phyloP scores from a whole-genome alignment of 2,888 invertebrate species.

The Podabrus alpinus region DNA sequence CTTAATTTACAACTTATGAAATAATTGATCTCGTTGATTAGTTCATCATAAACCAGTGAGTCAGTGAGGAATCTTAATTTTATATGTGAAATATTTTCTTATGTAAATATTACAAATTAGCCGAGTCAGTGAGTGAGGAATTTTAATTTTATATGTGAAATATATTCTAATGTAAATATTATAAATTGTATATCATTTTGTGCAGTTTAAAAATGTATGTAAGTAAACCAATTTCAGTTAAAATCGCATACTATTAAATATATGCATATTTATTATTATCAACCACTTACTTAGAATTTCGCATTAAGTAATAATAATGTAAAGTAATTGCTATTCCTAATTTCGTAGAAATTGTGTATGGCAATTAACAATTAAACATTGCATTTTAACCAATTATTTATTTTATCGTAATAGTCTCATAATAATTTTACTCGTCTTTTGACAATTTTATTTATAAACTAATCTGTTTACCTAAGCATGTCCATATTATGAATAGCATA shows the following conservation, averaged over 20 bases:
- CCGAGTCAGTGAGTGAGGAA: too few relatives aligned
- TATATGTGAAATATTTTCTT: too few relatives aligned
- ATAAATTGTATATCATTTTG: background rate
- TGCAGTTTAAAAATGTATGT: background rate
- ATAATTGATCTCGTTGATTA: too few relatives aligned
- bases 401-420: background rate
- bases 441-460: background rate
- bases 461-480: background rate
- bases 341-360: background rate
- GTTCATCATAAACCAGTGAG: too few relatives aligned
- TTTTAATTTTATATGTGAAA: too few relatives aligned
- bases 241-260: background rate
- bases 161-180: too few relatives aligned
- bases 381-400: background rate
- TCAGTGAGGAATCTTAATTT: too few relatives aligned
- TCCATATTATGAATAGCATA: background rate
- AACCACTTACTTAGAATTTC: background rate
- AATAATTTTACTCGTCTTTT: background rate
- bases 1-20: too few relatives aligned
- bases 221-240: background rate
- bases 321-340: background rate
- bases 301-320: background rate
- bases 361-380: background rate
- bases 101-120: too few relatives aligned
- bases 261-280: background rate